These are phyloP conservation scores for Sebastes vulpes DNA, from an alignment of 2,797 vertebrate species.

Conservation along the genomic window DNA sequence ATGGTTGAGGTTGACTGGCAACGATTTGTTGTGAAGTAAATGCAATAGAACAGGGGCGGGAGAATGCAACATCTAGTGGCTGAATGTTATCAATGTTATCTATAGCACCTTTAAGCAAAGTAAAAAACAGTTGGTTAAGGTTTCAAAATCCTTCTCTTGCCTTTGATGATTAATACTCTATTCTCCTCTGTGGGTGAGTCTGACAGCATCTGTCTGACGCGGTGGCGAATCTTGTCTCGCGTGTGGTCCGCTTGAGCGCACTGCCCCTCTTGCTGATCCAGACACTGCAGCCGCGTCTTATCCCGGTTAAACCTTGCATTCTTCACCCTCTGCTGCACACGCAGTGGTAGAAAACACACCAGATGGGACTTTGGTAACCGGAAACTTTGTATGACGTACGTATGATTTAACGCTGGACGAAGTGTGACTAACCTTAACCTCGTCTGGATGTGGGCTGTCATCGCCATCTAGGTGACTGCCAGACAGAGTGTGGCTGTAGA, in stretches of 20 bases:
- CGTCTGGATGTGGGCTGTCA: slow-evolving; percentile 64
- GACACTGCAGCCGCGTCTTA: slow-evolving; percentile 81
- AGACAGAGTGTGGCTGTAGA: too few relatives aligned
- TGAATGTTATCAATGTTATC: background rate
- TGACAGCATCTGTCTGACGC: slow-evolving; percentile 65
- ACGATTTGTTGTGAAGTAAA: too few relatives aligned
- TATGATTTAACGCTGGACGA: background rate
- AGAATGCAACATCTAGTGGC: too few relatives aligned
- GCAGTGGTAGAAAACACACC: background rate
- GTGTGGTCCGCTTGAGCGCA: slow-evolving; percentile 67
- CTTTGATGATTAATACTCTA: slow-evolving; percentile 57
- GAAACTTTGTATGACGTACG: background rate
- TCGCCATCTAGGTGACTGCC: slow-evolving; percentile 62
- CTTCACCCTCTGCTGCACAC: slow-evolving; percentile 81
- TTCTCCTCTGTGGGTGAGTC: slow-evolving; percentile 64
- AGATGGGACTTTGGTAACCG: background rate
- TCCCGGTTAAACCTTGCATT: slow-evolving; percentile 86
- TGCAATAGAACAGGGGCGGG: too few relatives aligned
- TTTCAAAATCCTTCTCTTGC: slow-evolving; percentile 46
- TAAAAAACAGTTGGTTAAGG: background rate
- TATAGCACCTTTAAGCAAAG: background rate
- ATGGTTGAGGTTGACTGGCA: too few relatives aligned
- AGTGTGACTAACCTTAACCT: slow-evolving; percentile 80
- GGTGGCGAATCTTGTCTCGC: slow-evolving; percentile 61
- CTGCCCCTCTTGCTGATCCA: slow-evolving; percentile 82